These are phyloP conservation scores for Molothrus aeneus DNA, from an alignment of 2,797 vertebrate species.

Conservation along the genomic window DNA sequence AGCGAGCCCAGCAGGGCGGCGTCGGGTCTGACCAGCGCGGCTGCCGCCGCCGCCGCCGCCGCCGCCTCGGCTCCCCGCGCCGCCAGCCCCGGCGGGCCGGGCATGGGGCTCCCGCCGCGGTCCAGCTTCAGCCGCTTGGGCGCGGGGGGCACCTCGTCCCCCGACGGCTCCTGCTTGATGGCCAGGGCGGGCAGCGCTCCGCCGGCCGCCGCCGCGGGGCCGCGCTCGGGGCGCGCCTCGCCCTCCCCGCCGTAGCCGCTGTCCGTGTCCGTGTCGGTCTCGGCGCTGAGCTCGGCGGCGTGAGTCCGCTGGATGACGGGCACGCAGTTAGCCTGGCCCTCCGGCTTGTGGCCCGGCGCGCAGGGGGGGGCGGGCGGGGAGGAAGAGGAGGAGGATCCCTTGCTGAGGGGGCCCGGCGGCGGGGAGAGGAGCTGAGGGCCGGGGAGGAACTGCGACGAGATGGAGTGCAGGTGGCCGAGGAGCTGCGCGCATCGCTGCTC, in stretches of 20 bases:
- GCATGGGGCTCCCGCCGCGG: conserved; percentile 66
- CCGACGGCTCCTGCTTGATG: conserved; percentile 90
- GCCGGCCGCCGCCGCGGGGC: background rate
- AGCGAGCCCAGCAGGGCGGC: conserved; percentile 88
- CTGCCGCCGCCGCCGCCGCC: background rate
- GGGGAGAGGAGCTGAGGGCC: conserved; percentile 75
- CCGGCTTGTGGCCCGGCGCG: conserved; percentile 77
- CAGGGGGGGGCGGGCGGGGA: background rate
- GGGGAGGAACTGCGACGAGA: conserved; percentile 85
- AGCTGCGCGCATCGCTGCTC: conserved; percentile 92
- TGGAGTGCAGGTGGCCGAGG: conserved; percentile 89
- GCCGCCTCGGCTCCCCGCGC: background rate
- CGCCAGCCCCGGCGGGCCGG: background rate
- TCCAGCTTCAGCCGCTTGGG: conserved; percentile 88
- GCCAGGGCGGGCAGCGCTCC: conserved; percentile 72
- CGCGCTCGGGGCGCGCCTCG: conserved; percentile 75
- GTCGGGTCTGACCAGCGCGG: conserved; percentile 74
- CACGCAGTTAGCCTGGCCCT: conserved; percentile 89
- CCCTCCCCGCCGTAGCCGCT: conserved; percentile 94
- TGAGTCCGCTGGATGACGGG: conserved; percentile 97
- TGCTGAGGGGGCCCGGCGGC: background rate
- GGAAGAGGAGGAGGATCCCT: background rate
- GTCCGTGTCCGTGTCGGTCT: conserved; percentile 97
- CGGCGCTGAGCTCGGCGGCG: conserved; percentile 77
- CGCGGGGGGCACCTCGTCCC: conserved; percentile 76